Percentiles rank a stretch among this genome's conserved stretches.
phyloP scores from a whole-genome alignment of 2,888 invertebrate species.

The Cosmopolites sordidus region DNA sequence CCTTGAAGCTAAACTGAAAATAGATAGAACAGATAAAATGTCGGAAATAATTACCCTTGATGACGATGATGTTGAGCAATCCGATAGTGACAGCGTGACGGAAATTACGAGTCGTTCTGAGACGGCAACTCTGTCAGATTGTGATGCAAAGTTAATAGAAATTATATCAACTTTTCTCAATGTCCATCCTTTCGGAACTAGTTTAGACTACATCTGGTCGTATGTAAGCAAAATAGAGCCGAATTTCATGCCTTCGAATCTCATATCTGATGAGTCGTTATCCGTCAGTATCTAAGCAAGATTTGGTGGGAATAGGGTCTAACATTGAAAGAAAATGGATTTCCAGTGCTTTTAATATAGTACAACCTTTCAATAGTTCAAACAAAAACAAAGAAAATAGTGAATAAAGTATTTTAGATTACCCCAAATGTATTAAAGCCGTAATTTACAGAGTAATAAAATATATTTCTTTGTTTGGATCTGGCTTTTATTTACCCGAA shows the following conservation, averaged over 20 bases:
- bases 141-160: slow-evolving; percentile 75
- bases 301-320: slow-evolving; percentile 76
- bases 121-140: slow-evolving; percentile 39
- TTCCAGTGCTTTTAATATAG: slow-evolving; percentile 65
- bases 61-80: slow-evolving; percentile 45
- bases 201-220: slow-evolving; percentile 84
- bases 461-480: background rate
- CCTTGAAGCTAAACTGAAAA: slow-evolving; percentile 43
- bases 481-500: no score
- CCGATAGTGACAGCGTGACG: slow-evolving; percentile 37
- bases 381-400: slow-evolving; percentile 7
- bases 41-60: slow-evolving; percentile 48
- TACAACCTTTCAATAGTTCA: background rate
- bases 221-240: slow-evolving; percentile 81
- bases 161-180: slow-evolving; percentile 85
- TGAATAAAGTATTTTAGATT: slow-evolving; percentile 1
- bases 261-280: slow-evolving; percentile 75
- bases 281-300: slow-evolving; percentile 74
- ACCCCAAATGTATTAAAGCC: background rate
- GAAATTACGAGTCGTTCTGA: slow-evolving; percentile 33
- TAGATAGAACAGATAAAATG: slow-evolving; percentile 6
- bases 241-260: slow-evolving; percentile 65
- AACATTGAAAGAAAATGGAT: slow-evolving; percentile 84
- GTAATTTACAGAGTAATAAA: background rate
- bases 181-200: slow-evolving; percentile 91